Base-by-base conservation (phyloP, 2,797 vertebrate species). In the Muraenolepis orangiensis region DNA sequence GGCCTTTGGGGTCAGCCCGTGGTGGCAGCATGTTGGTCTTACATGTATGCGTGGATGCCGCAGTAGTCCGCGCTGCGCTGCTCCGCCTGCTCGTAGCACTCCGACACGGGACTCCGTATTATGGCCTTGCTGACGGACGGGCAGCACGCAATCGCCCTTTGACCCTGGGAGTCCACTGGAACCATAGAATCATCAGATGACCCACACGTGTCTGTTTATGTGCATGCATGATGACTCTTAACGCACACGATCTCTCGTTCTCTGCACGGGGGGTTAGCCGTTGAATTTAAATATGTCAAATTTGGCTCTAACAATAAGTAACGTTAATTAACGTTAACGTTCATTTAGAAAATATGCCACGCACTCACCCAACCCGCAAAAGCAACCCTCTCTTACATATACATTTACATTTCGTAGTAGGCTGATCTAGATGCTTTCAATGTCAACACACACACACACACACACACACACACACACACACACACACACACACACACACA, bases 31-130 rank as follows among this genome's bases (percentile, higher is more conserved):
- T 30, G 29, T 4, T 31, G 20, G 51, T 36, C 75, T 76, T 69
- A 76, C 75, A 72, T 46, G 42, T 69, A 38, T 6, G 75, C 75
- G 12, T 18, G 4, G 18, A 61, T n/a, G 2, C 30, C 12, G 66
- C 75, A 72, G 23, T 13, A 30, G 23, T 3, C 12, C 1, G 23
- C 4, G 2, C 1, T 31, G 71, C 3, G 40, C 11, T 70, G 23
- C n/a, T 38, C 6, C 8, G 0, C 12, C 66, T 76, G 75, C 6
- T n/a, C 4, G 34, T 57, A 69, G 71, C 75, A 76, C 29, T 46
- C n/a, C 5, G 11, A 36, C 64, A 76, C 32, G 16, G 30, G 30
- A 11, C 20, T 11, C 4, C 14, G 12, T 57, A 70, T 38, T 4
- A 1, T 3, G 3, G 23, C 34, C 1, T 16, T 36, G 31, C n/a